A percentile compares a stretch with the other conserved stretches of the same genome.
phyloP scores from a whole-genome alignment of 2,888 invertebrate species.

The Xylota sylvarum region DNA sequence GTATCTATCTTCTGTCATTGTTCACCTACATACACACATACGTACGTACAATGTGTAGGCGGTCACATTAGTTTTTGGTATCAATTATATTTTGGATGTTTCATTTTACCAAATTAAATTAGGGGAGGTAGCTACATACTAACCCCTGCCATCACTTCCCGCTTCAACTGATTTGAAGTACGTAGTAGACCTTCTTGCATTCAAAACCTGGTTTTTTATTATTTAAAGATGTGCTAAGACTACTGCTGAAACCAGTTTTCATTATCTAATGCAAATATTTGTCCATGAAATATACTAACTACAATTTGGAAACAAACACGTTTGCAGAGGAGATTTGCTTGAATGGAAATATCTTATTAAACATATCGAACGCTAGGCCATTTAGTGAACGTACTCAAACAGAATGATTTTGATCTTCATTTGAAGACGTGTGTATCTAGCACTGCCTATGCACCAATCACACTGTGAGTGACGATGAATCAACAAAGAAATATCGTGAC shows the following conservation, averaged over 20 bases:
- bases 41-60: neutral
- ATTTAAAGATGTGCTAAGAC: neutral
- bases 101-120: neutral
- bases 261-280: neutral
- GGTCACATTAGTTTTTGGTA: neutral
- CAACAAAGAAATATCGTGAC: neutral
- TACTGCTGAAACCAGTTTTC: neutral
- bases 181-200: no score
- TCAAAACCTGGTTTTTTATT: neutral
- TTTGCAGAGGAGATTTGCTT: no score
- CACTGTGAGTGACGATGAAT: neutral
- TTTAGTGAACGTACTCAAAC: neutral
- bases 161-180: neutral
- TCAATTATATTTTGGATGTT: neutral
- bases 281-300: neutral
- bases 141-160: neutral
- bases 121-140: neutral
- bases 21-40: neutral
- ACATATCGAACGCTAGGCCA: neutral
- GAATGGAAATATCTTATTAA: no score
- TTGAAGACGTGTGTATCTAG: neutral
- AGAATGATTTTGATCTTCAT: neutral
- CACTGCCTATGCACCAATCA: neutral
- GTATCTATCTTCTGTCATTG: neutral
- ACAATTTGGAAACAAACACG: neutral